phyloP scores from a whole-genome alignment of 2,888 invertebrate genomes.

The Campoletis raptor region DNA sequence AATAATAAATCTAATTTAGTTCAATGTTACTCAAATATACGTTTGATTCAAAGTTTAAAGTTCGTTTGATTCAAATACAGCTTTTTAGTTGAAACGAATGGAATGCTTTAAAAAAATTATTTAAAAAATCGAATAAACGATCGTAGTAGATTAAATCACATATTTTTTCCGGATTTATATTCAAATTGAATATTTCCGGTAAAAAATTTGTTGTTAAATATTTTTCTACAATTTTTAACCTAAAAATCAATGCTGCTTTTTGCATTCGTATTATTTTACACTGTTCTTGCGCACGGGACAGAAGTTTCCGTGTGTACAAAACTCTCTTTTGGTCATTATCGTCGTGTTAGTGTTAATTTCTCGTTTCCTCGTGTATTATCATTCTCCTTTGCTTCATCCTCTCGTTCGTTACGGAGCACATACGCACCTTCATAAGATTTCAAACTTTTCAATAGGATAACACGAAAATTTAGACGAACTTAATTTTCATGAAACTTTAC shows the following conservation, averaged over 20 bases:
- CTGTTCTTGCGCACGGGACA: conserved; percentile 4
- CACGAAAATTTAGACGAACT: conserved; percentile 35
- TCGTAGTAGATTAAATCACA: no score
- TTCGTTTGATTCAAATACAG: no score
- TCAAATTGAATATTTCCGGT: not conserved
- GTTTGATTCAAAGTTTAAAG: no score
- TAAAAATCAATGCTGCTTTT: not conserved
- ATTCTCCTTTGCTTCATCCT: conserved; percentile 1
- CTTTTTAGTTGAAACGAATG: no score
- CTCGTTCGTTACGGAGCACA: conserved; percentile 3
- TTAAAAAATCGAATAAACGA: no score
- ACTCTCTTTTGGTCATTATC: conserved; percentile 13
- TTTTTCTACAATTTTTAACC: not conserved
- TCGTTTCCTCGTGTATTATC: conserved; percentile 19
- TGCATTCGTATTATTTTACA: not conserved
- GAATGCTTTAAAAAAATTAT: no score
- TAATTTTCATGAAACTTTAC: not conserved
- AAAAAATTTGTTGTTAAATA: not conserved
- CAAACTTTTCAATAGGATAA: conserved; percentile 17
- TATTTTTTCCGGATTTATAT: not conserved
- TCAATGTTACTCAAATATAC: no score
- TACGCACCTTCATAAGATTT: conserved; percentile 8
- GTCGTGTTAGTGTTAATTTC: conserved; percentile 15
- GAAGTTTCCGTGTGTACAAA: not conserved
- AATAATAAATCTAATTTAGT: no score